phyloP scores from a whole-genome alignment of 2,888 invertebrate genomes.

The Tenthredo amoena region DNA sequence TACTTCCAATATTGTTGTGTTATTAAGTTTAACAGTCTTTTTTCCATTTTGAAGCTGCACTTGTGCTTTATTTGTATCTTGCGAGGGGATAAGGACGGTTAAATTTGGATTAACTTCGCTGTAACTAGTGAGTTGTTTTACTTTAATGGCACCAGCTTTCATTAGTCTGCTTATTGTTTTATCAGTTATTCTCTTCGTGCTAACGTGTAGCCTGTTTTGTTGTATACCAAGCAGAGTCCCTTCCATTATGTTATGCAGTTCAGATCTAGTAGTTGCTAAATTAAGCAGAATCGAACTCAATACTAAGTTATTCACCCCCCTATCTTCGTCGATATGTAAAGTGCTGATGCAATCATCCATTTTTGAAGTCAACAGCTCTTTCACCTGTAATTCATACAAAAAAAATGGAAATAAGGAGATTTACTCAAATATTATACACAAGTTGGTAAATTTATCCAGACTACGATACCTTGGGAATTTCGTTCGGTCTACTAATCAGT shows the following conservation, averaged over 20 bases:
- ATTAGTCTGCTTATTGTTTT: conserved; percentile 77
- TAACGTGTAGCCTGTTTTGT: conserved; percentile 76
- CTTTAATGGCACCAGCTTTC: conserved; percentile 77
- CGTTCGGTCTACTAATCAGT: conserved; percentile 85
- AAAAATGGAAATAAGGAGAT: neutral
- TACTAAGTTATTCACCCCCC: conserved; percentile 82
- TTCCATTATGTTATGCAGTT: conserved; percentile 80
- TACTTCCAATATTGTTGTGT: conserved; percentile 80
- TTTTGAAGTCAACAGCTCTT: conserved; percentile 81
- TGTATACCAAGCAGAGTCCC: conserved; percentile 86
- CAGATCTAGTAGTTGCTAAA: conserved; percentile 80
- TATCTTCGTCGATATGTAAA: conserved; percentile 79
- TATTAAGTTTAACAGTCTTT: conserved; percentile 68
- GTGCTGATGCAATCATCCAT: conserved; percentile 85
- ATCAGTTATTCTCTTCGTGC: conserved; percentile 77
- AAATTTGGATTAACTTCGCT: conserved; percentile 64
- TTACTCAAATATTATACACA: neutral
- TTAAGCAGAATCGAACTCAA: conserved; percentile 85
- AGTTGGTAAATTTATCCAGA: neutral
- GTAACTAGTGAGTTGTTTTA: conserved; percentile 61
- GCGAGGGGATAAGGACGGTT: conserved; percentile 71
- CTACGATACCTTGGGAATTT: conserved; percentile 79
- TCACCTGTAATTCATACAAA: conserved; percentile 74
- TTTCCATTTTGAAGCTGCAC: conserved; percentile 56
- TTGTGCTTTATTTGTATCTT: conserved; percentile 59